A percentile compares a stretch with the other conserved stretches of the same genome.
phyloP scores from a whole-genome alignment of 2,113 vertebrate genomes.

The Dryoscopus gambensis region DNA sequence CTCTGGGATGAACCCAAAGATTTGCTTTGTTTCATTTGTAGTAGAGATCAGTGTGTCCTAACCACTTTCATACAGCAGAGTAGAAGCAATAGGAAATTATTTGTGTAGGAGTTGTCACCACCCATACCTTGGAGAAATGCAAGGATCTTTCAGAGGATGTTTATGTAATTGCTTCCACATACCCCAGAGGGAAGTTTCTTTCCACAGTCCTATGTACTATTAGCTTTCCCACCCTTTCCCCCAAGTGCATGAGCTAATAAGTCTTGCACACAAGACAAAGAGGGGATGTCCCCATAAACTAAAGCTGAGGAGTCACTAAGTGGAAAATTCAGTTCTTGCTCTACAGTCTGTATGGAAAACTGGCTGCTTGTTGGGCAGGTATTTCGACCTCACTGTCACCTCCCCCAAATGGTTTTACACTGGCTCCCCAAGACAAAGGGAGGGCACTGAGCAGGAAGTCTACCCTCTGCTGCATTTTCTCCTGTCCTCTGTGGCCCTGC shows the following conservation, averaged over 20 bases:
- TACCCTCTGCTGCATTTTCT: neutral
- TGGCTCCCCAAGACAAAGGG: neutral
- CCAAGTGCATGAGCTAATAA: conserved; percentile 27
- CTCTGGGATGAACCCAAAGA: neutral
- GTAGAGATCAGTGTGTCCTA: neutral
- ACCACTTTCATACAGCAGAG: neutral
- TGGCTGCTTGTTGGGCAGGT: neutral
- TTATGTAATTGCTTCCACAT: conserved; percentile 24
- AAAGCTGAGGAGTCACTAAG: neutral
- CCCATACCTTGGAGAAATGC: conserved; percentile 23
- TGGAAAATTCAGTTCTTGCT: neutral
- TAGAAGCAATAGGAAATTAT: neutral
- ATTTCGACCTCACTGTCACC: neutral
- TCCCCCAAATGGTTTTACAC: neutral
- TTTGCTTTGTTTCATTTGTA: neutral
- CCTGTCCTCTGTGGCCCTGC: neutral
- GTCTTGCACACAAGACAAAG: neutral
- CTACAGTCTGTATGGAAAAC: neutral
- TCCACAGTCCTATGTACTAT: neutral
- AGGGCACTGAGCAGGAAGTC: neutral
- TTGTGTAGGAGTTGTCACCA: neutral
- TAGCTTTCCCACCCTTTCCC: conserved; percentile 36
- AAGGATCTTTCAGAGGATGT: conserved; percentile 19
- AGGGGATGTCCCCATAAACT: neutral
- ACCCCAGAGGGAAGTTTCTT: neutral